Base-by-base conservation (phyloP, 1,140 invertebrate species). In the Myzus persicae region DNA sequence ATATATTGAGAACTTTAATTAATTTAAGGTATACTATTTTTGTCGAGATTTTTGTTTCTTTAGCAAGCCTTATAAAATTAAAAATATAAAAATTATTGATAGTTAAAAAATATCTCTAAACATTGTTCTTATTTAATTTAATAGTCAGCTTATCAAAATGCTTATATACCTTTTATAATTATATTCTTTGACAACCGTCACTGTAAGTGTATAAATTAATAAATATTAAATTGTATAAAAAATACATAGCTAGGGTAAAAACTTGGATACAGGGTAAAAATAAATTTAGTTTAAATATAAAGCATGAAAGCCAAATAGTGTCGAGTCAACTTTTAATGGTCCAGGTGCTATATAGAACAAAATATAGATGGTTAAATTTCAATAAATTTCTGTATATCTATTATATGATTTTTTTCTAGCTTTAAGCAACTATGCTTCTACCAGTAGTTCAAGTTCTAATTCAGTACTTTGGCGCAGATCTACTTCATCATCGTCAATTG, bases 391-490 rank as follows among this genome's bases (percentile, higher is more conserved):
- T 24, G 0, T 26, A 42, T 85, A 9, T 3, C 0, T 24, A 0
- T 26, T 9, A 85, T 42, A 42, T 9, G 6, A 51, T 42, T 85
- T 42, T 9, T 42, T 26, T 84, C 8, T 85, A 40, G 59, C 59
- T 20, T 6, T n/a, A n/a, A 76, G 14, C n/a, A 76, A 36, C 26
- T 24, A 4, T 26, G 9, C 38, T 42, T 85, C 38, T 40, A 42
- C 38, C 38, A 42, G 24, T 40, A 42, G 20, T 26, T 85, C 40
- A 85, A 42, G n/a, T n/a, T 31, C 54, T 14, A 59, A 31, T 31
- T 76, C 82, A 42, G 82, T 87, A 46, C 31, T 91, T 24, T 76
- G 90, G 59, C 90, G 90, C 44, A 76, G 59, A 44, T 90, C 48
- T 54, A 40, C 54, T 44, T 91, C 76, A 1, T 40, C 91, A 51